Percentiles rank a stretch among this genome's conserved stretches.
Evolutionary conservation across 2,113 vertebrate genomes (phyloP).

Genomic region (Anolis carolinensis): DNA sequence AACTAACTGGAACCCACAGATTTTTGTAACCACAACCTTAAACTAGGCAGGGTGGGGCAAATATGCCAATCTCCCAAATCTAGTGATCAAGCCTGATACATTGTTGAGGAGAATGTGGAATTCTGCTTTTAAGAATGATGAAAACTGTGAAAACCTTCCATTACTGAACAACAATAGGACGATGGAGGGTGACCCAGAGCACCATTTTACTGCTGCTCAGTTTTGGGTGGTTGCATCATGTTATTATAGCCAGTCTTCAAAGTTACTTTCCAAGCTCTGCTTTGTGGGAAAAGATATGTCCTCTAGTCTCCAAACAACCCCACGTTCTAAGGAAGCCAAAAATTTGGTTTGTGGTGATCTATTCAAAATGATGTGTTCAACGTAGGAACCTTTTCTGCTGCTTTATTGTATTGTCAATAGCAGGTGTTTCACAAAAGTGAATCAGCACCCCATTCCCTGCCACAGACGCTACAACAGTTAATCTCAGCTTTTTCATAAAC

Average conservation of each 20-base stretch:
- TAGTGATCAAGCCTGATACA: background rate
- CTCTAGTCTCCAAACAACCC: background rate
- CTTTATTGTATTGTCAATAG: background rate
- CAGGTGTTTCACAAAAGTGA: conserved; percentile 9
- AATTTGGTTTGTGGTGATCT: background rate
- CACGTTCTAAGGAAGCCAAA: background rate
- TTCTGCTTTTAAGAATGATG: background rate
- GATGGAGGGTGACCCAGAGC: background rate
- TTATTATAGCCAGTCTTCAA: background rate
- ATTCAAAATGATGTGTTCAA: background rate
- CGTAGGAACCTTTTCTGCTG: background rate
- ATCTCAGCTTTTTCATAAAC: conserved; percentile 70
- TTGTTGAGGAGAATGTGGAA: background rate
- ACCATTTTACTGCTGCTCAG: no score
- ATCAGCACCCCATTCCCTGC: background rate
- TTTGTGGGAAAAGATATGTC: background rate
- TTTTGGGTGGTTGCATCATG: background rate
- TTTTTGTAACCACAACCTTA: background rate
- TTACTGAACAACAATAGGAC: background rate
- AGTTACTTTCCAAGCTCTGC: background rate
- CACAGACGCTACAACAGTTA: conserved; percentile 35
- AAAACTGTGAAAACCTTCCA: background rate
- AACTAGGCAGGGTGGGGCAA: no score
- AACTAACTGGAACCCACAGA: background rate
- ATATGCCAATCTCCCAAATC: background rate